Evolutionary conservation across 2,113 vertebrate genomes (phyloP), one percentile per base, ranked within the genome.

Genomic region (Oncorhynchus kisutch): DNA sequence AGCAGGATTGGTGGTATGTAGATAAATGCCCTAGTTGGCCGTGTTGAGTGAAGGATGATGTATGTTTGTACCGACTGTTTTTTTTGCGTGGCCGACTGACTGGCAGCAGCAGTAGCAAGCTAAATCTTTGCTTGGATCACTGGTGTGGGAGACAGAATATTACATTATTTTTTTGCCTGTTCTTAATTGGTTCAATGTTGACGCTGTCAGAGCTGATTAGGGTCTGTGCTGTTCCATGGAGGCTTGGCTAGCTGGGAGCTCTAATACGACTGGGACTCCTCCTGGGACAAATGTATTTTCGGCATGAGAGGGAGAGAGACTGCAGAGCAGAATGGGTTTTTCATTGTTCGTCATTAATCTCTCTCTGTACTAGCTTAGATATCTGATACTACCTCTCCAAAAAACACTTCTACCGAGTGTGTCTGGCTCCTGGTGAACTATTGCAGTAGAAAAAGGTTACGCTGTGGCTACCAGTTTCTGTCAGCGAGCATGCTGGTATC

Each of bases 171-270:
- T 27, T 92, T 90, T 85, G 85, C 87, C 78, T 80, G 74, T 79
- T 79, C 87, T 84, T 93, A 94, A 94, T 92, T 92, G 90, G 86
- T 88, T 91, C 87, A 91, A 91, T 93, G 90, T 93, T 92, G 85
- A 84, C 85, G 83, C 89, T 92, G 92, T 90, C 93, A 88, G 82
- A 87, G 82, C 77, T 86, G 87, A 92, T 92, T 93, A 92, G 80
- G 75, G 82, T 84, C 78, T 79, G 60, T 75, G 86, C 57, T 75
- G 84, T 68, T 73, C 75, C 86, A 79, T 87, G 79, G 60, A 84
- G 78, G 65, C 64, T 78, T 78, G 78, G 39, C 39, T 45, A 11
- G 39, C 39, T 45, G 39, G 8, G 9, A 54, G 51, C 29, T 60
- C 31, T 8, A 25, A 64, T 24, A 71, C 12, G 51, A 54, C 79